phyloP scores from a whole-genome alignment of 2,797 vertebrate species.

The Serranus cabrilla region DNA sequence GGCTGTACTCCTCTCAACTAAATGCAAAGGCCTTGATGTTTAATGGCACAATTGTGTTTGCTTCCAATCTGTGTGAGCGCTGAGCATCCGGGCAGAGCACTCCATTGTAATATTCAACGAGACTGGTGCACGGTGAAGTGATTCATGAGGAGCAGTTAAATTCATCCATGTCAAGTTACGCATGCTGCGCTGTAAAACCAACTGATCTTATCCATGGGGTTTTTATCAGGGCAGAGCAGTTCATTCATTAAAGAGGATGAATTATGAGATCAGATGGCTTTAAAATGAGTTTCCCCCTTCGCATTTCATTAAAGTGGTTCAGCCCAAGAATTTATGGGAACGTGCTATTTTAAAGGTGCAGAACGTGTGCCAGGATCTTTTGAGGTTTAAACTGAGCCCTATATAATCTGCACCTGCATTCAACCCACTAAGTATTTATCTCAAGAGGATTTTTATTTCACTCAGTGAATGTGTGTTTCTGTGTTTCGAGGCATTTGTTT shows the following conservation, averaged over 20 bases:
- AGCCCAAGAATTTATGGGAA: slow-evolving; percentile 32
- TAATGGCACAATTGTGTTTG: slow-evolving; percentile 57
- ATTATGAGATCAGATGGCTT: slow-evolving; percentile 54
- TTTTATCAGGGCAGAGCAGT: slow-evolving; percentile 50
- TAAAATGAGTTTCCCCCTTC: slow-evolving; percentile 19
- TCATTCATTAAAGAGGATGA: slow-evolving; percentile 54
- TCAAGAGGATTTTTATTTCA: slow-evolving; percentile 5
- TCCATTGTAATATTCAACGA: slow-evolving; percentile 54
- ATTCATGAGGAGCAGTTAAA: slow-evolving; percentile 67
- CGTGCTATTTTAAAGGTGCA: slow-evolving; percentile 43
- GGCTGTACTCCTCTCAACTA: slow-evolving; percentile 18
- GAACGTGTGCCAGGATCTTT: slow-evolving; percentile 29
- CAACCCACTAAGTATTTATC: slow-evolving; percentile 16
- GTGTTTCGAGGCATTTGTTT: slow-evolving; percentile 18
- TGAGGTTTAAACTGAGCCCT: slow-evolving; percentile 36
- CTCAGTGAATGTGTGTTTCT: slow-evolving; percentile 13
- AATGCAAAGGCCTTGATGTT: slow-evolving; percentile 61
- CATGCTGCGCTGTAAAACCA: slow-evolving; percentile 46
- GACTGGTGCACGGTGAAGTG: slow-evolving; percentile 35
- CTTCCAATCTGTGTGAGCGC: slow-evolving; percentile 36
- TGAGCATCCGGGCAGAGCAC: slow-evolving; percentile 43
- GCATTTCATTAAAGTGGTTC: slow-evolving; percentile 48
- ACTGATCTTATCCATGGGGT: slow-evolving; percentile 45
- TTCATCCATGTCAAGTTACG: slow-evolving; percentile 51
- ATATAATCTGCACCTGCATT: slow-evolving; percentile 49